Conservation (phyloP, 2,113 vertebrate genomes). For the Gulo gulo region DNA sequence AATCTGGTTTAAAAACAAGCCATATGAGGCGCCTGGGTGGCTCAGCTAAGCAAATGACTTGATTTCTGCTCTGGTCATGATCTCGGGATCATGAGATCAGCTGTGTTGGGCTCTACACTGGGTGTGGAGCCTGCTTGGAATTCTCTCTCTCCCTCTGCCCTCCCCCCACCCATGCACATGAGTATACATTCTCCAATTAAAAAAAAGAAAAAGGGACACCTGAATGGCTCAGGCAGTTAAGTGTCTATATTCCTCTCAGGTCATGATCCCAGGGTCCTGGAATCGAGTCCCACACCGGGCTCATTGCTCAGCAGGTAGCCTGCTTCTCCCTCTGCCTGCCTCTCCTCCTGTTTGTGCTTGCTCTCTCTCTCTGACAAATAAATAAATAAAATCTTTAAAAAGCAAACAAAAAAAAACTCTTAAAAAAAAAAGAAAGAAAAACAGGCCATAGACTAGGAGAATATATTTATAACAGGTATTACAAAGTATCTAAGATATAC, state of each 20-base stretch:
- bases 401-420: background rate
- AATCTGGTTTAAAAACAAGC: background rate
- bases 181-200: background rate
- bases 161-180: background rate
- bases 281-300: too few relatives aligned
- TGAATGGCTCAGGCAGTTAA: background rate
- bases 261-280: too few relatives aligned
- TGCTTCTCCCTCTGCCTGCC: background rate
- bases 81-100: background rate
- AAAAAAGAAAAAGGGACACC: background rate
- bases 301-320: too few relatives aligned
- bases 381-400: background rate
- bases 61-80: background rate
- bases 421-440: background rate
- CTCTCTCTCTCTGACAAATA: background rate
- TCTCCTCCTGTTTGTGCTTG: background rate
- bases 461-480: conserved; percentile 17
- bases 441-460: background rate
- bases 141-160: background rate
- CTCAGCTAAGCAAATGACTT: background rate
- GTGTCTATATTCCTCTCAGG: too few relatives aligned
- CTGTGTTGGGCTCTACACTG: background rate
- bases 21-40: background rate
- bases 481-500: background rate
- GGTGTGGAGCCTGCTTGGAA: background rate